A percentile compares a stretch with the other conserved stretches of the same genome.
These are phyloP conservation scores for Eurois occulta DNA, from an alignment of 2,888 invertebrate species.

Conservation along the genomic window DNA sequence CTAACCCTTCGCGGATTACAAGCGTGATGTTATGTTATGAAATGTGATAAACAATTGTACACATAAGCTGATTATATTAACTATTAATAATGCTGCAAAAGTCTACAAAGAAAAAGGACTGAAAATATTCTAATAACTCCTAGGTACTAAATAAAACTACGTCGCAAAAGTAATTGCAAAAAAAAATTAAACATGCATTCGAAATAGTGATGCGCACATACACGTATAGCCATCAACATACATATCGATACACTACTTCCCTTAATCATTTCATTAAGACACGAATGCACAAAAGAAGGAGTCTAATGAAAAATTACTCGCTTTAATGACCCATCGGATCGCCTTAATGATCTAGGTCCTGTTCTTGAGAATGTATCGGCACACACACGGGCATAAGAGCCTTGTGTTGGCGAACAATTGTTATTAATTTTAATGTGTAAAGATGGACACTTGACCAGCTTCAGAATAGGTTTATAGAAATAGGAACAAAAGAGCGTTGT, in stretches of 20 bases:
- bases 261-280: conserved; percentile 85
- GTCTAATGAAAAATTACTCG: conserved; percentile 83
- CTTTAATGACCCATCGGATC: conserved; percentile 81
- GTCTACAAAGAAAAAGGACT: not conserved
- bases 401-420: conserved; percentile 48
- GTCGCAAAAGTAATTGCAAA: not conserved
- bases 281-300: conserved; percentile 78
- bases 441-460: conserved; percentile 31
- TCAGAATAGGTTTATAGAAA: not conserved
- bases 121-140: not conserved
- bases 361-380: conserved; percentile 68
- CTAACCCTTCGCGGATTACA: too few species aligned
- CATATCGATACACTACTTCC: conserved; percentile 75
- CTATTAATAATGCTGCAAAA: too few species aligned
- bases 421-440: conserved; percentile 49
- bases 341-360: conserved; percentile 82
- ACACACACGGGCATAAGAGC: conserved; percentile 29
- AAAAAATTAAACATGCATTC: not conserved
- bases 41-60: too few species aligned
- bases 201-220: conserved; percentile 53
- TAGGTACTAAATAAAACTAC: not conserved
- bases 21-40: too few species aligned
- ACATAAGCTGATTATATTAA: not conserved
- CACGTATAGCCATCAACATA: conserved; percentile 34
- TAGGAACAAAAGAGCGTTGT: conserved; percentile 13